Base-by-base conservation (phyloP, 2,888 invertebrate genomes). In the Morpho achilles region DNA sequence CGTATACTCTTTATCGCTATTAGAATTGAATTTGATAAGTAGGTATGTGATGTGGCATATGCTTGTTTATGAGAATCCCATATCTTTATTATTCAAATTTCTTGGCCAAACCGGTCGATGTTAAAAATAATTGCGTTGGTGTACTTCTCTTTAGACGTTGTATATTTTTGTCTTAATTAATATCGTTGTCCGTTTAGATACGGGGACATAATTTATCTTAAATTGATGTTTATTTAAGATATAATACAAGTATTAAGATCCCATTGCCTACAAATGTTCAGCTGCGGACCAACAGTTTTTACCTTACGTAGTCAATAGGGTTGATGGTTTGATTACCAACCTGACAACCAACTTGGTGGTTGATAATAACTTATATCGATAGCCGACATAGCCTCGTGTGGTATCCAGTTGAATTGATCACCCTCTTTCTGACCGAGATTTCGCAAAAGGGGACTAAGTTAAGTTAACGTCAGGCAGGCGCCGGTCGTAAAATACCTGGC, bases 31-130 rank as follows among this genome's bases (percentile, higher is more conserved):
- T 80, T 82, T 78, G 82, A 81, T 82, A 87, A 85, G 83, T 82
- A 81, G 81, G 81, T 81, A 81, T 80, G 81, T 81, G 32, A 85
- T 81, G 87, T 89, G 85, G 82, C 79, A 77, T 89, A 87, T 87
- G 87, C 80, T 82, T 79, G 82, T 87, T 87, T 86, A 85, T 82
- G 76, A 75, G 69, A 69, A 74, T 72, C 67, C 75, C 77, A 71
- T 87, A 87, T 87, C 85, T 87, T 83, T 87, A 85, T 84, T 85
- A 84, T 84, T 80, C 69, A 77, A 82, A 81, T 82, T 73, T 78
- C 69, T 72, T 66, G 66, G 45, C 53, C 55, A 67, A 76, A 84
- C 87, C 86, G 85, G 87, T 84, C 76, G 65, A 52, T 64, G 66
- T 76, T 73, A 65, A 68, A 75, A 72, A 79, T 86, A 82, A 85